A percentile compares a stretch with the other conserved stretches of the same genome.
phyloP scores from a whole-genome alignment of 2,797 vertebrate genomes.

The Etheostoma perlongum region DNA sequence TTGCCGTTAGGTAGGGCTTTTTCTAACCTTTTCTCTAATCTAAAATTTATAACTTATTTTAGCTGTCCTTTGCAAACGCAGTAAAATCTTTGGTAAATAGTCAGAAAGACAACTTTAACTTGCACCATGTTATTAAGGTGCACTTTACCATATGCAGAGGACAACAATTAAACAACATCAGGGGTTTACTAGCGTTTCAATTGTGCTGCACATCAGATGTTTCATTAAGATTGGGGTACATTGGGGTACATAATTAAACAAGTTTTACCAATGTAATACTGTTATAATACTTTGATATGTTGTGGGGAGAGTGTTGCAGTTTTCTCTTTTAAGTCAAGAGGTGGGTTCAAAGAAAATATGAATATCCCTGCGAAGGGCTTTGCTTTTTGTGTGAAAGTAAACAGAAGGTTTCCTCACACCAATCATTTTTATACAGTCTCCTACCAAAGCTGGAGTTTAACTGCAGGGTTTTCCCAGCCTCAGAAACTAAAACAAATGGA shows the following conservation, averaged over 20 bases:
- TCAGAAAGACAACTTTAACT: not conserved
- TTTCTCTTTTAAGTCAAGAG: not conserved
- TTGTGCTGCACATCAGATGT: not conserved
- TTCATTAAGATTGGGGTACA: not conserved
- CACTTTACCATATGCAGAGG: not conserved
- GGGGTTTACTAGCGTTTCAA: not conserved
- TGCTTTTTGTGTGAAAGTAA: not conserved
- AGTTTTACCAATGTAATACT: not conserved
- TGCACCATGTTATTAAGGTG: not conserved
- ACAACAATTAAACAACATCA: not conserved
- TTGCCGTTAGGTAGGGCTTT: not conserved
- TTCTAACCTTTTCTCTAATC: not conserved
- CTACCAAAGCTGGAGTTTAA: slow-evolving; percentile 8
- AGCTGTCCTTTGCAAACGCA: not conserved
- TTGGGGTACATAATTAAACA: not conserved
- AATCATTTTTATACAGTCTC: not conserved
- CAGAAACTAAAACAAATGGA: slow-evolving; percentile 26
- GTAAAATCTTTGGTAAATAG: not conserved
- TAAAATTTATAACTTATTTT: not conserved
- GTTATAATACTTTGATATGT: not conserved
- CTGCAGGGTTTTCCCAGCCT: not conserved
- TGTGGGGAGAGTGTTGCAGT: not conserved
- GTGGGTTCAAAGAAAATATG: not conserved
- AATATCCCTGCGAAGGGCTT: not conserved
- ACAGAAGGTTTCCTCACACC: not conserved